These are phyloP conservation scores for Passer domesticus DNA, from an alignment of 2,113 vertebrate genomes.

Conservation along the genomic window DNA sequence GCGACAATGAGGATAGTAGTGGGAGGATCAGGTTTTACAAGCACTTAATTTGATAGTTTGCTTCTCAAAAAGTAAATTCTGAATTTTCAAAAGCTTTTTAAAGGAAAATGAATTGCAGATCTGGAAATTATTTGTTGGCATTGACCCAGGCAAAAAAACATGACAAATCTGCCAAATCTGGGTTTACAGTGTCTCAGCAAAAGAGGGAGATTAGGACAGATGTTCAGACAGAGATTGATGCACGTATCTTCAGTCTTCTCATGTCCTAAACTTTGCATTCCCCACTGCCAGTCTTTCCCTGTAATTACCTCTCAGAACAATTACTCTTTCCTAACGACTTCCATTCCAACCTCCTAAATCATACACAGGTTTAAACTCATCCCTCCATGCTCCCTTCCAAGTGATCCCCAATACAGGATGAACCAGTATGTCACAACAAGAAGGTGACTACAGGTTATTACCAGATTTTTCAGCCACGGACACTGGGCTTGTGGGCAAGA, in stretches of 20 bases:
- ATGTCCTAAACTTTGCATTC: neutral
- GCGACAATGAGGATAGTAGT: neutral
- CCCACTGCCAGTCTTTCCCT: neutral
- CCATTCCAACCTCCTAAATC: conserved; percentile 55
- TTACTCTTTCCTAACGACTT: conserved; percentile 25
- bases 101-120: neutral
- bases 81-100: neutral
- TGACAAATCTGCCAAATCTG: neutral
- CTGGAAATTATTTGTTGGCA: neutral
- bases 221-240: neutral
- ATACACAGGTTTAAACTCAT: conserved; percentile 38
- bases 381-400: neutral
- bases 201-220: neutral
- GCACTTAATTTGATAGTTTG: neutral
- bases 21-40: neutral
- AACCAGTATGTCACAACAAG: conserved; percentile 17
- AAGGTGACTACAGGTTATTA: neutral
- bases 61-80: neutral
- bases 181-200: neutral
- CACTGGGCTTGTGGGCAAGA: neutral
- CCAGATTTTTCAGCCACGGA: neutral
- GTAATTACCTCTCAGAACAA: neutral
- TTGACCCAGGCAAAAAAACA: neutral
- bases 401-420: neutral
- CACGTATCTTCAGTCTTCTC: neutral